Base-by-base conservation (phyloP, 2,113 vertebrate genomes). In the Stictonetta naevosa region DNA sequence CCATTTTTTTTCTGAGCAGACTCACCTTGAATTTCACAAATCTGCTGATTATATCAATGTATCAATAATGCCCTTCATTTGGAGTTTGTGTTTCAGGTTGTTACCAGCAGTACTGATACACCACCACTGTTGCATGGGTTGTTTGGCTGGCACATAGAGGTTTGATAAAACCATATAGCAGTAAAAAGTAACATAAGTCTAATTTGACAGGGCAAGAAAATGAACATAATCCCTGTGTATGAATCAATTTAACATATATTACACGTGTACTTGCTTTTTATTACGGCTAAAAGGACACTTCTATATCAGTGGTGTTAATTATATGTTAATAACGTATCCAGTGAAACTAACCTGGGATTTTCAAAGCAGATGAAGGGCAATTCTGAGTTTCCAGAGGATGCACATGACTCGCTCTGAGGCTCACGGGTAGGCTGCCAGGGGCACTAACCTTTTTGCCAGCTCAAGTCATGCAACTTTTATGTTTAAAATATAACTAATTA, bases 91-190 rank as follows among this genome's bases (percentile, higher is more conserved):
- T 31, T 16, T 40, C 52, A 5, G 44, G 56, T 63, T 29, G 36
- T 25, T 62, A 62, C 20, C 73, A 34, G 1, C 4, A 9, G 15
- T 7, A 33, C 55, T 3, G 1, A 28, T 13, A 6, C 0, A 11
- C 19, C 73, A 17, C 4, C 34, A 1, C 1, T 23, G 5, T 5
- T 16, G 20, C 1, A 7, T 1, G 22, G 40, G 33, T n/a, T 34
- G 50, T n/a, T 11, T 11, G 31, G 38, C 21, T 44, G 31, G 53
- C 12, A 13, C 29, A 7, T 36, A 71, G 18, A 14, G 59, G 25
- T 42, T 46, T 34, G 62, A 53, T 58, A 68, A 74, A 72, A 38
- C 15, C 33, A 44, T 66, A 42, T 1, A 36, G 48, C 60, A 91
- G 67, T 14, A 34, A 36, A 13, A 36, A 13, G 52, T 50, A 26